Base-by-base conservation (phyloP, 2,888 invertebrate species). In the Chrysopilus asiliformis region DNA sequence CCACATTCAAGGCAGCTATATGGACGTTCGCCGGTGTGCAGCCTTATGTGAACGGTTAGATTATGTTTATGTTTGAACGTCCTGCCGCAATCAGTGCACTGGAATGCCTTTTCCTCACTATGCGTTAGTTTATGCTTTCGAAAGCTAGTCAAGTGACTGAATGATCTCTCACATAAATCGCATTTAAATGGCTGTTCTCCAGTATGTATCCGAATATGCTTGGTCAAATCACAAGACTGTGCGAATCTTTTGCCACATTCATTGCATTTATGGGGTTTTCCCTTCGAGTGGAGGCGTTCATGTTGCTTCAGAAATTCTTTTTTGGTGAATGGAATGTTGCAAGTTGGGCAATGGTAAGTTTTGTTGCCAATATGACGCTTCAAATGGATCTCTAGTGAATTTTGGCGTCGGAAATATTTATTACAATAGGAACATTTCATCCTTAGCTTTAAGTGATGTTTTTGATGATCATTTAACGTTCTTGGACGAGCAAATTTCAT, bases 401-500 rank as follows among this genome's bases (percentile, higher is more conserved):
- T 63, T 25, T 65, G 63, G 1, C 65, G 46, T 0, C 62, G 64
- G 27, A 68, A 68, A 2, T 65, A 45, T 41, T 67, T 67, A 0
- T 59, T 62, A 34, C 68, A 68, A 32, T 62, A 64, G 0, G 58
- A 49, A 36, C 68, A 68, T 41, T 65, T 66, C 0, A 66, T 8
- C 8, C 12, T 10, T 52, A 43, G 0, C 49, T 50, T 12, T 6
- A 13, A 6, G 27, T 42, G 71, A 2, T 68, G 65, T 5, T 68
- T 71, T 45, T 69, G 50, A 49, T 73, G 72, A 41, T 68, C 66
- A 31, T 66, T 67, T 1, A 73, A 51, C 10, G 69, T 55, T 19
- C 69, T 66, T 9, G 70, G 67, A 0, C 69, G 70, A 0, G 69
- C 60, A 36, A 73, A 73, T 2, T 53, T 48, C 44, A 67, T 65